A percentile compares a stretch with the other conserved stretches of the same genome.
These are phyloP conservation scores for Lutraria rhynchaena DNA, from an alignment of 1,140 invertebrate species.

Conservation along the genomic window DNA sequence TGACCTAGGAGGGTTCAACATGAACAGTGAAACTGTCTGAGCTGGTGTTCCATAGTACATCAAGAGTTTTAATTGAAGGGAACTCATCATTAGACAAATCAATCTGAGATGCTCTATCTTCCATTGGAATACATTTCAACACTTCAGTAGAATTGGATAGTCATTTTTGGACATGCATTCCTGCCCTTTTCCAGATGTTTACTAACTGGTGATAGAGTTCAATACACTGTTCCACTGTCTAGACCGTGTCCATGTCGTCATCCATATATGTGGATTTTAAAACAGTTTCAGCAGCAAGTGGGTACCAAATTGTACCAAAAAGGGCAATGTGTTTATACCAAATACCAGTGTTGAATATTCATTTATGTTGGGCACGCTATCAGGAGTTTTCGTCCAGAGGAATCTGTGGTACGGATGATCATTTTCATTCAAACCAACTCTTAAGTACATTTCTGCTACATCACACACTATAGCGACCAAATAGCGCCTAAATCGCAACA, in stretches of 20 bases:
- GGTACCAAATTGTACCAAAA: slow-evolving; percentile 51
- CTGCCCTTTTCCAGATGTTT: slow-evolving; percentile 8
- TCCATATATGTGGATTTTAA: slow-evolving; percentile 42
- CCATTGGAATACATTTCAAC: slow-evolving; percentile 2
- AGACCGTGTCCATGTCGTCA: slow-evolving; percentile 26
- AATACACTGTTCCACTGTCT: background rate
- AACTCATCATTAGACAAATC: slow-evolving; percentile 12
- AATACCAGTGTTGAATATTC: slow-evolving; percentile 42
- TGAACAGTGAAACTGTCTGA: slow-evolving; percentile 40
- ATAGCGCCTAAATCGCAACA: slow-evolving; percentile 63
- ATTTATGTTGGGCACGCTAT: background rate
- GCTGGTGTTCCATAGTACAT: slow-evolving; percentile 46
- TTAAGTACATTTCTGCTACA: slow-evolving; percentile 61
- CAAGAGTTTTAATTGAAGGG: slow-evolving; percentile 42
- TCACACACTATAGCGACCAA: slow-evolving; percentile 59
- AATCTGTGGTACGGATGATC: slow-evolving; percentile 50
- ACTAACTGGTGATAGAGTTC: slow-evolving; percentile 27
- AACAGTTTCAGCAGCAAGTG: slow-evolving; percentile 20
- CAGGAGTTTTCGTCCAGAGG: slow-evolving; percentile 21
- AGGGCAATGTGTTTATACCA: slow-evolving; percentile 54
- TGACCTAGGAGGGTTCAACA: background rate
- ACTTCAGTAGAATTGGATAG: slow-evolving; percentile 38
- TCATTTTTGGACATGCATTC: slow-evolving; percentile 29
- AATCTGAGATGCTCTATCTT: slow-evolving; percentile 26
- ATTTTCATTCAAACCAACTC: slow-evolving; percentile 2